phyloP scores from a whole-genome alignment of 2,888 invertebrate genomes.

The Cerastis rubricosa region DNA sequence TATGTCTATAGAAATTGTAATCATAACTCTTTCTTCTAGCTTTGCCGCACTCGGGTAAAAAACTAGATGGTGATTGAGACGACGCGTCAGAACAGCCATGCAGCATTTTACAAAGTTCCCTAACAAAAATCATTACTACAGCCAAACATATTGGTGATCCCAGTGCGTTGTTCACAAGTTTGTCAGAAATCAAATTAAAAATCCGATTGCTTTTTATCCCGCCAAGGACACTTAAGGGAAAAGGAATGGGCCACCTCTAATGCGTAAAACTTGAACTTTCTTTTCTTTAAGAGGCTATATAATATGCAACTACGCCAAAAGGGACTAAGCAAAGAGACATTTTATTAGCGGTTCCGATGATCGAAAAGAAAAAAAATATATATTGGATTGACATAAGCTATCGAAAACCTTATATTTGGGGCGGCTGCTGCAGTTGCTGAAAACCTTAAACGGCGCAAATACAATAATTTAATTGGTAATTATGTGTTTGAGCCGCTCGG shows the following conservation, averaged over 20 bases:
- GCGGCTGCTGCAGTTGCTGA: too few species aligned
- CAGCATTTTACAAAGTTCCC: neutral
- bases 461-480: too few species aligned
- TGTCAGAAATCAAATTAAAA: slow-evolving; percentile 16
- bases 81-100: neutral
- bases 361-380: too few species aligned
- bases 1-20: neutral
- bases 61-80: neutral
- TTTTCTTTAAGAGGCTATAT: slow-evolving; percentile 13
- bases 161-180: neutral
- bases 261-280: slow-evolving; percentile 21
- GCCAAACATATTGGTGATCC: neutral
- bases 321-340: neutral
- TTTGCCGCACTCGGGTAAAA: neutral
- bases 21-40: neutral
- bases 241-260: slow-evolving; percentile 2
- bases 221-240: neutral
- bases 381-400: too few species aligned
- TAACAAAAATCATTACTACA: neutral
- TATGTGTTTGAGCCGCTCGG: too few species aligned
- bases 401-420: too few species aligned
- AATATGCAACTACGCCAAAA: neutral
- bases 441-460: too few species aligned
- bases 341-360: neutral
- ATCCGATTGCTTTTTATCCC: slow-evolving; percentile 1